A percentile compares a stretch with the other conserved stretches of the same genome.
These are phyloP conservation scores for Ectropis crepuscularia DNA, from an alignment of 2,888 invertebrate species.

Conservation along the genomic window DNA sequence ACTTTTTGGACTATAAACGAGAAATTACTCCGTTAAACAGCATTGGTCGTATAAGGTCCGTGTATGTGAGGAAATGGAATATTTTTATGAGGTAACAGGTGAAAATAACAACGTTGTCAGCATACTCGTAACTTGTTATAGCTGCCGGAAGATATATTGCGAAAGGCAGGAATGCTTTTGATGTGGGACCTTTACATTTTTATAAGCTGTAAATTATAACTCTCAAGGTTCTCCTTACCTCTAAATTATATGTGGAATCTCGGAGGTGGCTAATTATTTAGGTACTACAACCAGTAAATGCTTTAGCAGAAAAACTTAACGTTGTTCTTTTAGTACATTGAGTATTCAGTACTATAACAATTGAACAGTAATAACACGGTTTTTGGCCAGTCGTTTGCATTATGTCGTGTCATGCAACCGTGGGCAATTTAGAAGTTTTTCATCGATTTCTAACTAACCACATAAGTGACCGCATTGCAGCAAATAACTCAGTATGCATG, in stretches of 20 bases:
- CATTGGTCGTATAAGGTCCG: neutral
- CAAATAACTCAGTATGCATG: conserved; percentile 4
- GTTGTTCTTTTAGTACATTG: no score
- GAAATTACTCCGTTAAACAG: conserved; percentile 19
- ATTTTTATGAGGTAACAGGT: conserved; percentile 20
- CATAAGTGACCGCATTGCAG: conserved; percentile 22
- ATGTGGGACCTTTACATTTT: neutral
- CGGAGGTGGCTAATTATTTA: no score
- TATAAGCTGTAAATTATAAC: neutral
- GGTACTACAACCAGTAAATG: no score
- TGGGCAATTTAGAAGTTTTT: conserved; percentile 8
- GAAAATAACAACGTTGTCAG: conserved; percentile 18
- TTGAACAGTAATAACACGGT: neutral
- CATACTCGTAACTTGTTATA: conserved; percentile 11
- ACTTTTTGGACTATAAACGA: conserved; percentile 28
- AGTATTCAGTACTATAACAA: no score
- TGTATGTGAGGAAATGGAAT: conserved; percentile 20
- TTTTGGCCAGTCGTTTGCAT: conserved; percentile 8
- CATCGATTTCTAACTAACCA: conserved; percentile 12
- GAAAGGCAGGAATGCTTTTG: neutral
- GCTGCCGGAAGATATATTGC: neutral
- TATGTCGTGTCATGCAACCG: conserved; percentile 13
- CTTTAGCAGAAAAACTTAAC: no score
- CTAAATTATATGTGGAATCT: no score
- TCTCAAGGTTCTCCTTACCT: no score